Conservation (phyloP, 2,797 vertebrate genomes). For the Pachyuromys duprasi region DNA sequence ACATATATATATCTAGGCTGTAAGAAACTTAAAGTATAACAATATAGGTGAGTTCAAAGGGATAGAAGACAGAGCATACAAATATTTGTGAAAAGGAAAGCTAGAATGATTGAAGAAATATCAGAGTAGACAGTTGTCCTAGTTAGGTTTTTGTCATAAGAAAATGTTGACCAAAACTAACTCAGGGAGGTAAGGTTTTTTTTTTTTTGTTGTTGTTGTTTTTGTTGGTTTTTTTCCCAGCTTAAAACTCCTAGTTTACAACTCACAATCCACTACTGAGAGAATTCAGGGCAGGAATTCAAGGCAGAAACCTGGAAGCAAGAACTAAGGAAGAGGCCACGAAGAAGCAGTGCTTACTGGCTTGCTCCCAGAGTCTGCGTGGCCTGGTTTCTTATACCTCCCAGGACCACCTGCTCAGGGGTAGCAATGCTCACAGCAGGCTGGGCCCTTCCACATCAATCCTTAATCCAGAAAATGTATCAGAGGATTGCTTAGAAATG, state of each 20-base stretch:
- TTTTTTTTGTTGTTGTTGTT: neutral
- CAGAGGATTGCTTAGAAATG: neutral
- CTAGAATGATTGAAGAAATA: neutral
- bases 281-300: neutral
- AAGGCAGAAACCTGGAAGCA: neutral
- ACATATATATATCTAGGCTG: too few relatives aligned
- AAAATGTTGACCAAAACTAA: neutral
- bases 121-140: neutral
- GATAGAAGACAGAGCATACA: conserved; percentile 1
- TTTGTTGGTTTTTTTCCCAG: neutral
- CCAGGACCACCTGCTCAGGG: neutral
- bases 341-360: neutral
- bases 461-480: neutral
- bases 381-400: neutral
- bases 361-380: neutral
- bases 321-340: neutral
- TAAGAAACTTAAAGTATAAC: neutral
- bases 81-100: conserved; percentile 17
- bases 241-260: neutral
- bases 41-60: conserved; percentile 43
- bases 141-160: neutral
- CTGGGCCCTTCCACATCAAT: neutral
- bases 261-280: neutral
- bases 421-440: neutral
- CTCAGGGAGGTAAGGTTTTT: neutral